Evolutionary conservation across 2,888 invertebrate species (phyloP), one percentile per base, ranked within the genome.

Genomic region (Rotaria macrura): DNA sequence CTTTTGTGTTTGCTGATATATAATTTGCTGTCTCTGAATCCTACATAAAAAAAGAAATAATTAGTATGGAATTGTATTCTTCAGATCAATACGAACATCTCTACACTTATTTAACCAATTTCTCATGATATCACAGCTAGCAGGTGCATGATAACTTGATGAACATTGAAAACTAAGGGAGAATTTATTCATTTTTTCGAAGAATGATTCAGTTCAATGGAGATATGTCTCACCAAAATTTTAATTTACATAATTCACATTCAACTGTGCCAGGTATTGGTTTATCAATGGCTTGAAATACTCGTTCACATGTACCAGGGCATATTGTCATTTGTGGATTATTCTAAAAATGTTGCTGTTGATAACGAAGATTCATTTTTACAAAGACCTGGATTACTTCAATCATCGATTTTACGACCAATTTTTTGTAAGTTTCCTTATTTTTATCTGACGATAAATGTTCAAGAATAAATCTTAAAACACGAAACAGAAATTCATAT

Each of bases 111-210:
- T 74, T 74, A 74, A 74, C 74, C 74, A 74, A 74, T 74, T 74
- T 74, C 40, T 74, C 74, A 74, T 74, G 0, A 74, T 74, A 74
- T 74, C 74, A 74, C 74, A 74, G 40, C 74, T 74, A 29, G 74
- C 74, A 40, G 74, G 74, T 40, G 74, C 74, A 40, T 74, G 74
- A 40, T 74, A 74, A 40, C 10, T 40, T 23, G 40, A 40, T 23
- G 20, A 6, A 40, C 74, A 74, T 74, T 74, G 74, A 74, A 74
- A 74, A 74, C 74, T 74, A 74, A 23, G 25, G 6, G 9, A 23
- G 40, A 23, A 74, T 20, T 6, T 20, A 23, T 72, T 38, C 1
- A 29, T n/a, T n/a, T n/a, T n/a, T n/a, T n/a, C n/a, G n/a, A n/a
- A n/a, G n/a, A n/a, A n/a, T n/a, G n/a, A n/a, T n/a, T n/a, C n/a